Percentiles rank a stretch among this genome's conserved stretches.
phyloP scores from a whole-genome alignment of 2,888 invertebrate genomes.

The Diabrotica balteata region DNA sequence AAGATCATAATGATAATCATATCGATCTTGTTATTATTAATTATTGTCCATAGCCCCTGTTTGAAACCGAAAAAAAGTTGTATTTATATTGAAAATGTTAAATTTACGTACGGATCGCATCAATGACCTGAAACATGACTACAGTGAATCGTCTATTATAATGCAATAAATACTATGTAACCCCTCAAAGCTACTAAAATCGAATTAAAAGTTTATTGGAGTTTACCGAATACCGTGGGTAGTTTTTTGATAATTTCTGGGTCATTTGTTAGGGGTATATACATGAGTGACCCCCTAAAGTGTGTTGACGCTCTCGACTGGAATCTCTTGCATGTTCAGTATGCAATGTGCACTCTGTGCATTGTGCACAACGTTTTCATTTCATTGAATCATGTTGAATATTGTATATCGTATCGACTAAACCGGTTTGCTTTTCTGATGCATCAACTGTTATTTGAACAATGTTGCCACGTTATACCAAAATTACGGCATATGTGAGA shows the following conservation, averaged over 20 bases:
- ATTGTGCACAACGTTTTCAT: constrained; percentile 34
- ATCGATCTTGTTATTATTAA: no score
- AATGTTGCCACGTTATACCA: constrained; percentile 30
- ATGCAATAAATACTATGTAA: no score
- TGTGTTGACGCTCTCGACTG: constrained; percentile 27
- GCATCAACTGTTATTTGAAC: constrained; percentile 40
- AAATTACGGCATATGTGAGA: constrained; percentile 31
- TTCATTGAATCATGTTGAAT: constrained; percentile 37
- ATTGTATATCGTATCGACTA: constrained; percentile 35
- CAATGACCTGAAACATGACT: no score
- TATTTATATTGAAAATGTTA: no score
- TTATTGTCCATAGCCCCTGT: no score
- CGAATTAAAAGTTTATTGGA: constrained; percentile 12
- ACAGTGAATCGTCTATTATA: no score
- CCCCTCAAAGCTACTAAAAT: not conserved
- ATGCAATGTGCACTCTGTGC: constrained; percentile 32
- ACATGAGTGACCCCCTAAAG: constrained; percentile 35
- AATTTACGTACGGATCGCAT: no score
- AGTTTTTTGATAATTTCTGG: constrained; percentile 35
- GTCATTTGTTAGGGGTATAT: constrained; percentile 34
- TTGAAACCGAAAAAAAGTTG: no score
- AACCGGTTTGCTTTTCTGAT: constrained; percentile 43
- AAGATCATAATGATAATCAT: no score
- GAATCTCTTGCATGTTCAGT: constrained; percentile 26
- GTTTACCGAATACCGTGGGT: constrained; percentile 3